These are phyloP conservation scores for Pocillopora meandrina DNA, from an alignment of 92 coral and sea anemone species.

Conservation along the genomic window DNA sequence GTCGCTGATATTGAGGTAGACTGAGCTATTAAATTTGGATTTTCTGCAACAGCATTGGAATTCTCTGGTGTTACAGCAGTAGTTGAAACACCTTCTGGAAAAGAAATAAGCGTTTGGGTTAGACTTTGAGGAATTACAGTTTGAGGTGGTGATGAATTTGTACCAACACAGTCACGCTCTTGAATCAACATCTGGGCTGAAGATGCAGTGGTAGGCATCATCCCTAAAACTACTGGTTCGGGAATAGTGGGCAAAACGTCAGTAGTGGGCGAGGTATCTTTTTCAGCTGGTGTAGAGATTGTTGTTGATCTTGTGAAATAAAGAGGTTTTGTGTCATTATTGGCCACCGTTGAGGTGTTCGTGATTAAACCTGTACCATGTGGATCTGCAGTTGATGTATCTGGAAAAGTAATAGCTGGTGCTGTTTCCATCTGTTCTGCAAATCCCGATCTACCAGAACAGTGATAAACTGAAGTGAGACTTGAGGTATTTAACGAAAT, in stretches of 20 bases:
- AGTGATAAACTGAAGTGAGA: not conserved
- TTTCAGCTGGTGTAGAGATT: not conserved
- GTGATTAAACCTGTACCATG: no score
- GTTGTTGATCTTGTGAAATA: conserved; percentile 5
- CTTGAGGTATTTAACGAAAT: not conserved
- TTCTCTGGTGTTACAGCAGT: not conserved
- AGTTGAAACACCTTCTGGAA: not conserved
- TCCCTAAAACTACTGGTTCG: not conserved
- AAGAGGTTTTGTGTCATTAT: not conserved
- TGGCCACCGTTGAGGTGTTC: not conserved
- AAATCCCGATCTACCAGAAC: not conserved
- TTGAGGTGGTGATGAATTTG: not conserved
- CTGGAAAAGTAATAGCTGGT: not conserved
- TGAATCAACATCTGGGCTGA: not conserved
- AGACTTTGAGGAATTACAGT: not conserved
- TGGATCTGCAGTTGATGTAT: not conserved
- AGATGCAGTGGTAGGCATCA: not conserved
- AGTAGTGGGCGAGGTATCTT: not conserved
- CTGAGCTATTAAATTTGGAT: not conserved
- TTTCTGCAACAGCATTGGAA: not conserved
- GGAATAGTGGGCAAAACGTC: not conserved
- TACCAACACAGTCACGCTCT: not conserved
- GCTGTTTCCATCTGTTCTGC: not conserved
- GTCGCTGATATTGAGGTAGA: not conserved
- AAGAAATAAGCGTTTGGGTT: not conserved